Conservation (phyloP, 2,797 vertebrate species). For the Bovichtus diacanthus region DNA sequence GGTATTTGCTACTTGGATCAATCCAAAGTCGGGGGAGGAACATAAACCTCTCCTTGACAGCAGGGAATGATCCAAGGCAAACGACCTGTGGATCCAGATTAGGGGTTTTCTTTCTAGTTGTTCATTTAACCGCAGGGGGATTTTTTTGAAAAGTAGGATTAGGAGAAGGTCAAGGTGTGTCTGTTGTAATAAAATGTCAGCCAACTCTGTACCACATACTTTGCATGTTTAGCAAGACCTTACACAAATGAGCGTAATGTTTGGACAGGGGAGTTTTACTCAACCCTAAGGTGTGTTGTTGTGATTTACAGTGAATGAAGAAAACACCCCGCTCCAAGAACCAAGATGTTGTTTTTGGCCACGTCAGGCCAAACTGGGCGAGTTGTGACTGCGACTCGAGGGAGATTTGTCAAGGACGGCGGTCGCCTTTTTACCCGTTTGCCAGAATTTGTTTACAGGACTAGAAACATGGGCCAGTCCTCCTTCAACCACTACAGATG, state of each 20-base stretch:
- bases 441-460: conserved; percentile 3
- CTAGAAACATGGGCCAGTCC: neutral
- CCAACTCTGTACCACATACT: neutral
- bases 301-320: conserved; percentile 57
- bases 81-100: too few relatives aligned
- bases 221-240: neutral
- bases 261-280: too few relatives aligned
- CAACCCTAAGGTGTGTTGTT: conserved; percentile 30
- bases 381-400: conserved; percentile 1
- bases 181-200: neutral
- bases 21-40: neutral
- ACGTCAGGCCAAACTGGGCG: conserved; percentile 37
- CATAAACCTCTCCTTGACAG: neutral
- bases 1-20: neutral
- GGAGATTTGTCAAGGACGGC: conserved; percentile 12
- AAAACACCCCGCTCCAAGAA: neutral
- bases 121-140: neutral
- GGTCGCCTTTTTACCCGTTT: conserved; percentile 31
- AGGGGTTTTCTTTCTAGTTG: neutral
- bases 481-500: conserved; percentile 25
- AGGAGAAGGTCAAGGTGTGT: neutral
- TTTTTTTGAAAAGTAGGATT: neutral
- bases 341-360: conserved; percentile 66
- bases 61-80: neutral
- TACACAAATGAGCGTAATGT: neutral